phyloP scores from a whole-genome alignment of 2,888 invertebrate genomes.

The Beris chalybata region DNA sequence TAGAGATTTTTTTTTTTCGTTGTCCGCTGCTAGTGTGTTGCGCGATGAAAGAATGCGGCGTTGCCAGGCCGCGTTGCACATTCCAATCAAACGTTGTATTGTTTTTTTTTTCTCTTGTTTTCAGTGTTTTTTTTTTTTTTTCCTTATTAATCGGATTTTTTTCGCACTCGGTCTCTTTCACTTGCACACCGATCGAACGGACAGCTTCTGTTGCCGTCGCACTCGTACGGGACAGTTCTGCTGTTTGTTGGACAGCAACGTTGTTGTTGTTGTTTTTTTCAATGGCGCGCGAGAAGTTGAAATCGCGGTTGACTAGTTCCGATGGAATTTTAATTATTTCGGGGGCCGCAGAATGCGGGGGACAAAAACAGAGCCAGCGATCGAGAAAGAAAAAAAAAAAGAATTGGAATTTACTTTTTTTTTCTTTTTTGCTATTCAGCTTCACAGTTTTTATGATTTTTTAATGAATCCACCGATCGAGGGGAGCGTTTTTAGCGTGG shows the following conservation, averaged over 20 bases:
- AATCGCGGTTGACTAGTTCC: slow-evolving; percentile 5
- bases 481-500: neutral
- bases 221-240: neutral
- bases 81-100: slow-evolving; percentile 5
- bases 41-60: neutral
- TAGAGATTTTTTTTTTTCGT: slow-evolving; percentile 14
- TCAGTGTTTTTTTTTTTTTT: no score
- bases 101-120: neutral
- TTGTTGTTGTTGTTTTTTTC: neutral
- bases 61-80: slow-evolving; percentile 20
- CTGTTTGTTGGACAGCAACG: neutral
- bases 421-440: no score
- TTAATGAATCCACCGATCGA: neutral
- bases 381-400: no score
- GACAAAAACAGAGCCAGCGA: no score
- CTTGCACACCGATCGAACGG: no score
- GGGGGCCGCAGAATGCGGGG: neutral
- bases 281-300: neutral
- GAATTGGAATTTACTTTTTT: no score
- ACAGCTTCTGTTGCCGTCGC: no score
- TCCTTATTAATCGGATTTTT: neutral
- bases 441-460: no score
- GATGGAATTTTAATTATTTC: slow-evolving; percentile 15
- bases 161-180: neutral
- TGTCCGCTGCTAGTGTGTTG: neutral